Evolutionary conservation across 2,888 invertebrate species (phyloP), one percentile per base, ranked within the genome.

Genomic region (Dryobotodes eremita): DNA sequence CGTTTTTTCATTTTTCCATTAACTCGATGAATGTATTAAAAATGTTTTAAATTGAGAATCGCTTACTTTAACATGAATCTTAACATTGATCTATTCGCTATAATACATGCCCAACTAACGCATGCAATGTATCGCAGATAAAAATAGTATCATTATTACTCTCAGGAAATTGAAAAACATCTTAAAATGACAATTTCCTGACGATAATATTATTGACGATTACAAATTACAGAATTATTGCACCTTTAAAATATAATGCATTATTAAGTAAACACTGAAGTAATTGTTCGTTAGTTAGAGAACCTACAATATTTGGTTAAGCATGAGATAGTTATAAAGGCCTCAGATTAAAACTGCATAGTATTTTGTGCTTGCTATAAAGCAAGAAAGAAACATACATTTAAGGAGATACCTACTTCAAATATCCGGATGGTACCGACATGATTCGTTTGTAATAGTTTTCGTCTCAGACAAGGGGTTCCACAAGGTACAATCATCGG

Each of bases 31-130:
- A 26, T 71, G 71, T 85, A 82, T 86, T 87, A 85, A 89, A 91
- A 89, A 89, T 75, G 85, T 89, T 86, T 86, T 81, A 88, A 89
- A 89, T 88, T 86, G 88, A 90, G 86, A 89, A 88, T 90, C 55
- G 74, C 80, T 89, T 84, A 83, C 66, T 71, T 71, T 80, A 86
- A 91, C 83, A 89, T 84, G 90, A 91, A 90, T 90, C 85, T 89
- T 91, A 88, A 90, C 77, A 72, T 86, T 77, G 69, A 82, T 88
- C 89, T 90, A 91, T 88, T 68, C 85, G 92, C 92, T 93, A 93
- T 91, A 68, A 85, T 91, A 93, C 92, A 93, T 88, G 92, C 92
- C 80, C 70, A 87, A 85, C 88, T 91, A 90, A 87, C 69, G 86
- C 88, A 91, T 90, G 87, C 86, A 85, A 85, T 71, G 71, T 86